These are phyloP conservation scores for Puffinus mauretanicus DNA, from an alignment of 2,113 vertebrate species.

Conservation along the genomic window DNA sequence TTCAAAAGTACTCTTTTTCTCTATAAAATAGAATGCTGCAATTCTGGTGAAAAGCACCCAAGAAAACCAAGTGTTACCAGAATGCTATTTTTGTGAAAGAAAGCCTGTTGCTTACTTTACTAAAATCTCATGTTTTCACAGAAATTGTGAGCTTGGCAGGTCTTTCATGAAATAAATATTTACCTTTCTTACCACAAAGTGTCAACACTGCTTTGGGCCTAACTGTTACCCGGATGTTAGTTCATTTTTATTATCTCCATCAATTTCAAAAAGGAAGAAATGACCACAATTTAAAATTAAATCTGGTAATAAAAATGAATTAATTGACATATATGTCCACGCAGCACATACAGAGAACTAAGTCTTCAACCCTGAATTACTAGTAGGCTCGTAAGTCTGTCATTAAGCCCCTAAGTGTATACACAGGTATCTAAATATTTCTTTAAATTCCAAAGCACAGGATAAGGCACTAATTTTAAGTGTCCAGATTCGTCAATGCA, in stretches of 20 bases:
- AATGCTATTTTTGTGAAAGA: slow-evolving; percentile 18
- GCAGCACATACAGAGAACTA: neutral
- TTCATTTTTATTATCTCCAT: neutral
- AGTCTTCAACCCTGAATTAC: neutral
- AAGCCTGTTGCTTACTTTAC: neutral
- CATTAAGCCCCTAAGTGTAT: neutral
- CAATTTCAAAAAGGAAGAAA: neutral
- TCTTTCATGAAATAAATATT: neutral
- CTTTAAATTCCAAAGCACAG: neutral
- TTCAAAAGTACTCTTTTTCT: neutral
- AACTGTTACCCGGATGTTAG: neutral
- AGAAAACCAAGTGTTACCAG: neutral
- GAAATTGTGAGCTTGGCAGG: neutral
- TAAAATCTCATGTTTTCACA: slow-evolving; percentile 13
- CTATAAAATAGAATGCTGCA: neutral
- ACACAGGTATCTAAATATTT: neutral
- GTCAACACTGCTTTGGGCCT: neutral
- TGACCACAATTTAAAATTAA: neutral
- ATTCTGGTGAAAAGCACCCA: neutral
- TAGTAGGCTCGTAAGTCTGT: neutral
- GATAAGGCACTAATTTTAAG: neutral
- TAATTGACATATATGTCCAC: neutral
- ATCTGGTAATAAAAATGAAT: neutral
- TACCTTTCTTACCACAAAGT: slow-evolving; percentile 3
- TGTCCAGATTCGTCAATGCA: neutral